Conservation (phyloP, 2,888 invertebrate genomes). For the Leptinotarsa rubiginosa region DNA sequence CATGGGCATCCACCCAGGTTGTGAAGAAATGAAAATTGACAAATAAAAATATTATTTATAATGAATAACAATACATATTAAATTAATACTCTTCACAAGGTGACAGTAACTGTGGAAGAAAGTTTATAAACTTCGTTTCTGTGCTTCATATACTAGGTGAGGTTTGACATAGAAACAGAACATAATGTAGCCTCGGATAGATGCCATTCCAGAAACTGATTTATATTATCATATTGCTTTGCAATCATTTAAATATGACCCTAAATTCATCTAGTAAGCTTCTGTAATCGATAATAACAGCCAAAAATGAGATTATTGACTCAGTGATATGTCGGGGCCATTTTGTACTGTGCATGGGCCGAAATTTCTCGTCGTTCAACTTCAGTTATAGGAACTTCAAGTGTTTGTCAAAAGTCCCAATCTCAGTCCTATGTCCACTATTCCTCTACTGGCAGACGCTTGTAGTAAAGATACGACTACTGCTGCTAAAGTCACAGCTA, state of each 20-base stretch:
- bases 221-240: not conserved
- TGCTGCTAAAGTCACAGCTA: constrained; percentile 74
- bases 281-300: not conserved
- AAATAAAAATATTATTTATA: not conserved
- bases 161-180: not conserved
- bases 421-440: constrained; percentile 70
- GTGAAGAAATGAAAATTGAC: not conserved
- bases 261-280: constrained; percentile 6
- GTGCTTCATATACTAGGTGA: constrained; percentile 8
- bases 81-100: not conserved
- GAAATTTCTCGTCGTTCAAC: not conserved
- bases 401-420: constrained; percentile 70
- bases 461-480: constrained; percentile 72
- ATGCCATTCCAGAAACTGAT: too few relatives aligned
- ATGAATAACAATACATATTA: not conserved
- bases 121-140: not conserved
- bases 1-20: too few relatives aligned
- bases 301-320: not conserved
- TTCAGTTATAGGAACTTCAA: constrained; percentile 51
- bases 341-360: not conserved
- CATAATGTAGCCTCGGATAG: too few relatives aligned
- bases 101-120: not conserved
- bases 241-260: not conserved
- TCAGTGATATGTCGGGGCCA: constrained; percentile 6
- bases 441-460: constrained; percentile 70